Evolutionary conservation across 2,113 vertebrate species (phyloP), one percentile per base, ranked within the genome.

Genomic region (Lamprotornis superbus): DNA sequence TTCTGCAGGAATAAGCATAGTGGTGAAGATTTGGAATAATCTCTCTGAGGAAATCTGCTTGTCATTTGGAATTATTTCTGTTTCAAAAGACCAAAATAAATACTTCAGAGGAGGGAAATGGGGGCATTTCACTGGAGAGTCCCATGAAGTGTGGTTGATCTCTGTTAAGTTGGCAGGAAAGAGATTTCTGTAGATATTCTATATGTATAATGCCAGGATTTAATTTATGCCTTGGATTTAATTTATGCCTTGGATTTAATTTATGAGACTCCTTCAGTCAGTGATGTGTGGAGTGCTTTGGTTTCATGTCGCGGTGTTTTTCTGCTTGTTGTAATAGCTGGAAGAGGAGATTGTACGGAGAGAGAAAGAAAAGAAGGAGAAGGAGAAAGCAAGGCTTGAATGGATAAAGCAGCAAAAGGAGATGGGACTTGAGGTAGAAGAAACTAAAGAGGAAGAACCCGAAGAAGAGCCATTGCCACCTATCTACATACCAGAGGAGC

Each of bases 381-480:
- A 97, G 15, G 59, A 96, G 64, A 98, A 97, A 64, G 97, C 89
- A 96, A 96, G 79, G 74, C 96, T 98, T 77, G 83, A 95, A 44
- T 90, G 60, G 68, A 89, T 94, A 87, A 90, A 94, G 90, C 86
- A 97, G 74, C 90, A 96, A 65, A 73, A 95, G 76, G 95, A 98
- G 37, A 19, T 97, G 40, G 97, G 94, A 11, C 86, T 79, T 49
- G 94, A 98, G 33, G 19, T 94, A 10, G 60, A 87, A 31, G 50
- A 80, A 60, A 90, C 96, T 17, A 81, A 94, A 50, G 95, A 97
- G 14, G 90, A 97, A 13, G 92, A 97, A 27, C 31, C 53, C 0
- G 90, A 98, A 35, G 97, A 99, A 80, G 98, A 98, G 22, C 98
- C 98, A 33, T 92, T 99, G 40, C 98, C 99, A 4, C 20, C 97